Percentiles rank a stretch among this genome's conserved stretches.
Conservation (phyloP, 2,888 invertebrate genomes). For the Corythucha ciliata region DNA sequence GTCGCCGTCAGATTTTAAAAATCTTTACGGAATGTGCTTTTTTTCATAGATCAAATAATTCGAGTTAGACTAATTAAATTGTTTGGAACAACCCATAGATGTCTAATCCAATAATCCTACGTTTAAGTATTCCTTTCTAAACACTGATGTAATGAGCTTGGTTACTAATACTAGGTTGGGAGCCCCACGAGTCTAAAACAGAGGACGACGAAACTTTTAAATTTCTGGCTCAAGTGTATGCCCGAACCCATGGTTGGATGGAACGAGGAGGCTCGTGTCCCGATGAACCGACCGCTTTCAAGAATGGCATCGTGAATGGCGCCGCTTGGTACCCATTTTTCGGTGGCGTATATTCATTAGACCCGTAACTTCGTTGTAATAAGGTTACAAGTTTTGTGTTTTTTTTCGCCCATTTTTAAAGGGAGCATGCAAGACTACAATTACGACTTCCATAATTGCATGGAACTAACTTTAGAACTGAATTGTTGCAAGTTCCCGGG, state of each 20-base stretch:
- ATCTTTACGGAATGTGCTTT: too few relatives aligned
- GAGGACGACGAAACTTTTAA: constrained; percentile 15
- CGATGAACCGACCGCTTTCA: constrained; percentile 1
- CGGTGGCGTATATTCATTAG: constrained; percentile 5
- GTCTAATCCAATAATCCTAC: too few relatives aligned
- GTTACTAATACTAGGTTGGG: too few relatives aligned
- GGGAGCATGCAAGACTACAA: constrained; percentile 24
- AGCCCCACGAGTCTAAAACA: constrained; percentile 17
- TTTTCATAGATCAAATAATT: too few relatives aligned
- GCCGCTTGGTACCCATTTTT: constrained; percentile 18
- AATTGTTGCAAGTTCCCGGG: constrained; percentile 22
- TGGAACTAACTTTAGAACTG: constrained; percentile 19
- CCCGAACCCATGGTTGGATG: constrained; percentile 14
- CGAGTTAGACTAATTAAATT: too few relatives aligned
- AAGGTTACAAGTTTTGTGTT: background rate
- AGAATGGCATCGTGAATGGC: constrained; percentile 13
- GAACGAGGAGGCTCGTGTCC: constrained; percentile 5
- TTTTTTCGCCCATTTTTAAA: background rate
- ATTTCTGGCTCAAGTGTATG: constrained; percentile 6
- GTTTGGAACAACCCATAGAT: too few relatives aligned
- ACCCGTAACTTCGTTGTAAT: background rate
- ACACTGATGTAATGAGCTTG: too few relatives aligned
- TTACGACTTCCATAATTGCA: constrained; percentile 22
- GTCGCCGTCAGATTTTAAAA: too few relatives aligned
- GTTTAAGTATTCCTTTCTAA: too few relatives aligned